Base-by-base conservation (phyloP, 2,113 vertebrate species). In the Pseudolaguvia tuberculata region DNA sequence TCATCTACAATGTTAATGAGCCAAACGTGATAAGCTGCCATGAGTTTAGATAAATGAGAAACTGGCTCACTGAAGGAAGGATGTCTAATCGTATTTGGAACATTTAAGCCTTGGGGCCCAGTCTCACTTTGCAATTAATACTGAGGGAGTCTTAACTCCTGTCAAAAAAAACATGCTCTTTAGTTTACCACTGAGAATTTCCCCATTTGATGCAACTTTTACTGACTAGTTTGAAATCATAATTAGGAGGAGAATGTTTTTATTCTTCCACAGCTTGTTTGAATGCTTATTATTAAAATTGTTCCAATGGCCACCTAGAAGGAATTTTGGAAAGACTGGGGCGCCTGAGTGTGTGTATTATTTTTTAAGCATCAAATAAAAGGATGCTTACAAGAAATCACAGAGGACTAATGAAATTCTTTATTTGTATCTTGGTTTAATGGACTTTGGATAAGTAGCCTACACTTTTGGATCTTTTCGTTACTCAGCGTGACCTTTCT, bases 21-120 rank as follows among this genome's bases (percentile, higher is more conserved):
- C 53, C 48, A 53, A 79, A 78, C 13, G n/a, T 66, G 68, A 80
- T 76, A 56, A 71, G 29, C 63, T 51, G 75, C 70, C 81, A 78
- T 63, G 73, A 82, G 48, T 50, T 47, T 59, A 73, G 82, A 58
- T 48, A 78, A 83, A 83, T 75, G 63, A 61, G 62, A 65, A 78
- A 78, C 81, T 68, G 74, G 77, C 70, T 35, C 50, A 78, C 27
- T 75, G 80, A 59, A 85, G 76, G 84, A 80, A 82, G 66, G 65
- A 67, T 68, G 73, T 81, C 70, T 83, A 79, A 86, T 87, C 82
- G 82, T 29, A 80, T 81, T 82, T 86, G 79, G 79, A 86, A 80
- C 63, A 70, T 50, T 67, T 20, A 71, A 82, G 56, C 42, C 21
- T 61, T 66, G 50, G 48, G 51, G 57, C 70, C 52, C 29, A 20